These are phyloP conservation scores for Opisthocomus hoazin DNA, from an alignment of 2,113 vertebrate genomes.

Conservation along the genomic window DNA sequence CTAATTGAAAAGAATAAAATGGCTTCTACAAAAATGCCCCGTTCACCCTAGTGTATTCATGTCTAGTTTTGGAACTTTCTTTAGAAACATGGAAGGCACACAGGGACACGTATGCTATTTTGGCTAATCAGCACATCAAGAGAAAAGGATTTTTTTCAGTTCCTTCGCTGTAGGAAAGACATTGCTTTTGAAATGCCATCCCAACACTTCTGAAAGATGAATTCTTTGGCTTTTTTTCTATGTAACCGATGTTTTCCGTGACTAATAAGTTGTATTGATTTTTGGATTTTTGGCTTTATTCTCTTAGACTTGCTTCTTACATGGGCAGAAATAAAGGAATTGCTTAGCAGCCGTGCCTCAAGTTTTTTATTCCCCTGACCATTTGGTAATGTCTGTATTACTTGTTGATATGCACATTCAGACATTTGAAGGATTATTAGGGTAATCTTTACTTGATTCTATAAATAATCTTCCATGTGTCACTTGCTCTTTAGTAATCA, in stretches of 20 bases:
- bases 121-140: neutral
- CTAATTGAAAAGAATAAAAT: neutral
- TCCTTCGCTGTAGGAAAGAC: neutral
- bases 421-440: neutral
- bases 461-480: neutral
- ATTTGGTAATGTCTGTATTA: neutral
- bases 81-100: neutral
- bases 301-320: neutral
- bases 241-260: neutral
- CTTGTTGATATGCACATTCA: neutral
- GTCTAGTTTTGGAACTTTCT: neutral
- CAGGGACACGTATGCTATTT: neutral
- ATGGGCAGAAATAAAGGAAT: neutral
- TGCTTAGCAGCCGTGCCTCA: neutral
- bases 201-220: neutral
- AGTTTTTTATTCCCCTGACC: neutral
- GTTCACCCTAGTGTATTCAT: neutral
- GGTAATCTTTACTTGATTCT: neutral
- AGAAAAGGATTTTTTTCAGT: neutral
- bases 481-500: neutral
- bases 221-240: neutral
- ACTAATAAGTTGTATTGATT: neutral
- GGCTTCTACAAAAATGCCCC: neutral
- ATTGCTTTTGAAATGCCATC: neutral
- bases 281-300: neutral